Evolutionary conservation across 2,888 invertebrate species (phyloP).

Genomic region (Eurois occulta): DNA sequence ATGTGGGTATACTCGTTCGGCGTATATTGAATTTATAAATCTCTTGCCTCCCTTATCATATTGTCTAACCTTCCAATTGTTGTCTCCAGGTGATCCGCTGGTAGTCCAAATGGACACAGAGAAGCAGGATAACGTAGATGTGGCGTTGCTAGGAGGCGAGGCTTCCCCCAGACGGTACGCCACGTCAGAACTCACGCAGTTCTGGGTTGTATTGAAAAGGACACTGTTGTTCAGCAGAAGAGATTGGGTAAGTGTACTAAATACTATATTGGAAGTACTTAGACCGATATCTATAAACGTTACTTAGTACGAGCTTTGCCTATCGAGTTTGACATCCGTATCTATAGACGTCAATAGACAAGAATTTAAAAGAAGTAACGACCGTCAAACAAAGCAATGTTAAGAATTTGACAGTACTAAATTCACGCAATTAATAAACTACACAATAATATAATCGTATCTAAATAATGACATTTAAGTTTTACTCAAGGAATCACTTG

Average conservation of each 20-base stretch:
- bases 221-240: slow-evolving; percentile 96
- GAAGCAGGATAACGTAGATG: slow-evolving; percentile 93
- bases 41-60: not conserved
- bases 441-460: too few species aligned
- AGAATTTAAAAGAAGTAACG: too few species aligned
- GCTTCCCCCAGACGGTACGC: slow-evolving; percentile 94
- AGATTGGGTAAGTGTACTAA: slow-evolving; percentile 93
- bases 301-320: not conserved
- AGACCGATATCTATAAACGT: not conserved
- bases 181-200: slow-evolving; percentile 95
- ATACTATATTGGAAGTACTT: not conserved
- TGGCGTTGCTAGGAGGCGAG: slow-evolving; percentile 92
- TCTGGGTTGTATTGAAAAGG: slow-evolving; percentile 96
- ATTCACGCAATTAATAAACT: too few species aligned
- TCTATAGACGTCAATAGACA: too few species aligned
- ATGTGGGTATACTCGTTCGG: not conserved
- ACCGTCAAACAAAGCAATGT: too few species aligned
- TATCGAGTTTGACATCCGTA: not conserved
- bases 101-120: slow-evolving; percentile 91
- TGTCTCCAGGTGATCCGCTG: slow-evolving; percentile 86
- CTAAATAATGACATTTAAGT: too few species aligned
- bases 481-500: too few species aligned
- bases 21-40: not conserved
- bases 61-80: slow-evolving; percentile 37
- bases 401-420: too few species aligned